These are phyloP conservation scores for Mormyrops attenuatus DNA, from an alignment of 2,797 vertebrate genomes.

Conservation along the genomic window DNA sequence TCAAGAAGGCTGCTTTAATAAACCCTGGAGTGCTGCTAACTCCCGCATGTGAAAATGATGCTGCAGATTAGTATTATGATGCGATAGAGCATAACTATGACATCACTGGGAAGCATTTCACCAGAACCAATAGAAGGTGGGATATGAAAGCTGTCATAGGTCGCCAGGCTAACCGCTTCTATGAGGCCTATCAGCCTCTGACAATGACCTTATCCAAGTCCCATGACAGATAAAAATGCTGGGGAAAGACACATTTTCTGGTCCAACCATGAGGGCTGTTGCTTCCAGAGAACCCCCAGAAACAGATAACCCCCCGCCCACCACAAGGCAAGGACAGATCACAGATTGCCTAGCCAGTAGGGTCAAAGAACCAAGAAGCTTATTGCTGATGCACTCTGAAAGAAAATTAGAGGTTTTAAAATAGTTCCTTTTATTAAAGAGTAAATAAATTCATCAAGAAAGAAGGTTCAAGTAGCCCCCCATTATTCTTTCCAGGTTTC, in stretches of 20 bases:
- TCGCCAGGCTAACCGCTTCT: not conserved
- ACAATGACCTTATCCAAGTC: not conserved
- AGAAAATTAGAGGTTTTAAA: not conserved
- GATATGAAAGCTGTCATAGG: not conserved
- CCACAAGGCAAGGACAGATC: not conserved
- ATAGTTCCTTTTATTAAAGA: not conserved
- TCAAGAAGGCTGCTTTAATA: not conserved
- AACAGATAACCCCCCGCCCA: not conserved
- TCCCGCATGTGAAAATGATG: not conserved
- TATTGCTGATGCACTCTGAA: not conserved
- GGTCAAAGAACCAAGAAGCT: not conserved
- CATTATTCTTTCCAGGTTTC: not conserved
- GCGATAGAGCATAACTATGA: not conserved
- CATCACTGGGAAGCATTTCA: not conserved
- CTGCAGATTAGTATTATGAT: not conserved
- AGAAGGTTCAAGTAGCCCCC: not conserved
- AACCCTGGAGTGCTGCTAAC: not conserved
- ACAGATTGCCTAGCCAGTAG: not conserved
- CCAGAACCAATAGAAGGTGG: not conserved
- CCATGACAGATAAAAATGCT: not conserved
- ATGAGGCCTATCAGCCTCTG: not conserved
- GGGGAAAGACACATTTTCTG: not conserved
- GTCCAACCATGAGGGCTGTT: not conserved
- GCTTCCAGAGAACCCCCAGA: not conserved
- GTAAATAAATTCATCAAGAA: not conserved